phyloP scores from a whole-genome alignment of 2,888 invertebrate genomes.

The Mystacides longicornis region DNA sequence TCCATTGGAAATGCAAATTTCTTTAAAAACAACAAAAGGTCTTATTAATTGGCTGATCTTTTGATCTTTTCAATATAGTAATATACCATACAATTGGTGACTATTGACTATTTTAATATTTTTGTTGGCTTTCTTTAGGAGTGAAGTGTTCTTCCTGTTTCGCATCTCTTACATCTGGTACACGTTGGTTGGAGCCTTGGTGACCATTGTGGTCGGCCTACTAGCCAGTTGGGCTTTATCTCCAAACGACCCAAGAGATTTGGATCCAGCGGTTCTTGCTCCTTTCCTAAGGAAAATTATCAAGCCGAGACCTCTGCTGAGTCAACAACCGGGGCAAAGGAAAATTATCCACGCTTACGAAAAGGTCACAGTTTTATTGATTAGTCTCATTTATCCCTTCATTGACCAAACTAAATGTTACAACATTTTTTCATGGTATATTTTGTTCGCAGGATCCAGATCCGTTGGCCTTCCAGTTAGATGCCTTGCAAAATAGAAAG shows the following conservation, averaged over 20 bases:
- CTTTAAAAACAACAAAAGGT: no score
- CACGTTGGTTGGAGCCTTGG: slow-evolving; percentile 52
- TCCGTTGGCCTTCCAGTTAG: background rate
- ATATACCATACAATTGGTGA: no score
- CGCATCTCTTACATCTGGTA: slow-evolving; percentile 76
- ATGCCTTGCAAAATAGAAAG: background rate
- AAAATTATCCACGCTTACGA: slow-evolving; percentile 25
- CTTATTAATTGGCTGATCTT: no score
- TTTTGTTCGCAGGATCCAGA: background rate
- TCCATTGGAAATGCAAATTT: no score
- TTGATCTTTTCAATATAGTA: no score
- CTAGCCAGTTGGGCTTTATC: slow-evolving; percentile 45
- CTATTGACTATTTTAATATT: no score
- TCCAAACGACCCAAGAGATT: slow-evolving; percentile 45
- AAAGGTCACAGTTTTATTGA: slow-evolving; percentile 12
- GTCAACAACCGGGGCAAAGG: slow-evolving; percentile 24
- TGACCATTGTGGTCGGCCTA: slow-evolving; percentile 50
- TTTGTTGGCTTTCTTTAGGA: no score
- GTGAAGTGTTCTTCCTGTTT: slow-evolving; percentile 55
- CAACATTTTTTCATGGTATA: background rate
- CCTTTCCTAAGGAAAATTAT: slow-evolving; percentile 58
- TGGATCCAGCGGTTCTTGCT: slow-evolving; percentile 57
- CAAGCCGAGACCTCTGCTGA: slow-evolving; percentile 38
- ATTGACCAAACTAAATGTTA: background rate
- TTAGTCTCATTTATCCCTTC: background rate